Evolutionary conservation across 2,888 invertebrate genomes (phyloP), one percentile per base, ranked within the genome.

Genomic region (Orthosia incerta): DNA sequence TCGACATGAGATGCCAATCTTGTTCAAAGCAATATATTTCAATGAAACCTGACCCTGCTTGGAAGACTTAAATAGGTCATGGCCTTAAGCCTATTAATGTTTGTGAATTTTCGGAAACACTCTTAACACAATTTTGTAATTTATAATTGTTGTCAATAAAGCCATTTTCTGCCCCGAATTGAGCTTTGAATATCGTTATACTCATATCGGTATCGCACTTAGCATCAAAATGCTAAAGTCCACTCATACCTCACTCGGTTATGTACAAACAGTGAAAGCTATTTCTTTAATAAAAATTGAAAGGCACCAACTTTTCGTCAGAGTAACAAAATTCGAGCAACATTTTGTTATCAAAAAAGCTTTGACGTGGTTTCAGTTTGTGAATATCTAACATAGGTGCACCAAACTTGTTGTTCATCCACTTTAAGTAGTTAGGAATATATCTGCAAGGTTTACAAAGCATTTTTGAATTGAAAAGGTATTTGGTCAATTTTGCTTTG

Each of bases 21-120:
- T 46, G 65, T 62, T 65, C 20, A 60, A 77, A 74, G 60, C 50
- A 65, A 77, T 74, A 65, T 68, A 57, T 77, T 70, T 57, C 39
- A 74, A 77, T 71, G 55, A 61, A 74, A 61, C 57, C 23, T 61
- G 53, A 59, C 48, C 48, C 61, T 18, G 13, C 7, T 13, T 50
- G 13, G 46, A 68, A 71, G 57, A 55, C 46, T 51, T 51, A 71
- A 66, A 56, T 63, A 48, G 51, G 66, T 45, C 59, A 70, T 71
- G 23, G 0, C 16, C 64, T 31, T 53, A 39, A 55, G 48, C 57
- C 26, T 70, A 46, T 63, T 51, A 63, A 61, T 18, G 46, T 23
- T 66, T 55, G 46, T 20, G 0, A 46, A 68, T 48, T 23, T 62
- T 68, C 16, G 53, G 26, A 23, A 20, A 57, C n/a, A 26, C 18